Evolutionary conservation across 2,113 vertebrate genomes (phyloP).

Genomic region (Tragelaphus buxtoni): DNA sequence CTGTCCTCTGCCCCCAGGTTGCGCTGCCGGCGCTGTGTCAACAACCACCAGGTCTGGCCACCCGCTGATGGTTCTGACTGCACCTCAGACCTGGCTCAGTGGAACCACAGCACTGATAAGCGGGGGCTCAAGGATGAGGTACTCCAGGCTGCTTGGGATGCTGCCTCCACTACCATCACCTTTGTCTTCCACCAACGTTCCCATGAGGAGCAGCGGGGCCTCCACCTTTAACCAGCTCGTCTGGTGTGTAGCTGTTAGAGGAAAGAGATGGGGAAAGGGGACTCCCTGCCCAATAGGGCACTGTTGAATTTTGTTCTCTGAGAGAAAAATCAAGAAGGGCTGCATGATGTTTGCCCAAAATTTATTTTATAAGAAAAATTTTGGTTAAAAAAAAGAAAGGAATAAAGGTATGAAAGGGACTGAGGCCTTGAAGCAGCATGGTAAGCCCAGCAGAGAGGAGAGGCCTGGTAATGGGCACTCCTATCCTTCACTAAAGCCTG

Average conservation of each 20-base stretch:
- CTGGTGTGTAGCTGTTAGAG: slow-evolving; percentile 13
- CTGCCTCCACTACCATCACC: slow-evolving; percentile 82
- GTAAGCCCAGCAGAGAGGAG: slow-evolving; percentile 51
- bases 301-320: slow-evolving; percentile 59
- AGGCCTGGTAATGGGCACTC: slow-evolving; percentile 46
- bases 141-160: slow-evolving; percentile 92
- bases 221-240: slow-evolving; percentile 73
- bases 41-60: slow-evolving; percentile 85
- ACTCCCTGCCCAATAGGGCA: neutral
- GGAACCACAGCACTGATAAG: slow-evolving; percentile 92
- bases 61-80: slow-evolving; percentile 89
- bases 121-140: slow-evolving; percentile 89
- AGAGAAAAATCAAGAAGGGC: slow-evolving; percentile 70
- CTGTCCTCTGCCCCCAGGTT: slow-evolving; percentile 81
- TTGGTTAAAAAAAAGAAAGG: slow-evolving; percentile 72
- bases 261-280: slow-evolving; percentile 40
- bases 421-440: slow-evolving; percentile 60
- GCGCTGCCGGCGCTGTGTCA: slow-evolving; percentile 93
- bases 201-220: slow-evolving; percentile 90
- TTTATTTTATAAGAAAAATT: slow-evolving; percentile 78
- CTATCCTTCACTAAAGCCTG: slow-evolving; percentile 51
- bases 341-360: slow-evolving; percentile 75
- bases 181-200: slow-evolving; percentile 96
- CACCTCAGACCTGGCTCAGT: slow-evolving; percentile 93
- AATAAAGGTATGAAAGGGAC: slow-evolving; percentile 75